Conservation (phyloP, 2,797 vertebrate species). For the Paramormyrops hopkinsi region DNA sequence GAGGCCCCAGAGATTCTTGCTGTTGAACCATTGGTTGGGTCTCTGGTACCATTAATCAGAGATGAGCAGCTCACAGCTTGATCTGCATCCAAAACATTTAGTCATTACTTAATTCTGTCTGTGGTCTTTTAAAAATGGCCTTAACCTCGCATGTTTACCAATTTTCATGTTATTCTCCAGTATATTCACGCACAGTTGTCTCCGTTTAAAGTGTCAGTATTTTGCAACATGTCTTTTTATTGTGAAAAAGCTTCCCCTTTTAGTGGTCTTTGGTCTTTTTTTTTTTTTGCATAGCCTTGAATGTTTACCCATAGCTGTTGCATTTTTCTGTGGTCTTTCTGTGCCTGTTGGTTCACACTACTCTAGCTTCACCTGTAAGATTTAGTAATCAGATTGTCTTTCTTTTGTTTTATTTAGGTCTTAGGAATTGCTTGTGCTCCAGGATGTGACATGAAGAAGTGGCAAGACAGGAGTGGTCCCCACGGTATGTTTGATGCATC, state of each 20-base stretch:
- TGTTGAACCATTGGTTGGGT: not conserved
- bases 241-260: not conserved
- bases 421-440: not conserved
- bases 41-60: not conserved
- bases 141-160: not conserved
- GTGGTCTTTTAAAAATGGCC: not conserved
- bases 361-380: not conserved
- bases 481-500: not conserved
- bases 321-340: not conserved
- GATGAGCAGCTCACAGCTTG: not conserved
- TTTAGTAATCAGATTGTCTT: not conserved
- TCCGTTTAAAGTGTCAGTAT: not conserved
- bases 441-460: constrained; percentile 17
- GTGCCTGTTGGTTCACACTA: not conserved
- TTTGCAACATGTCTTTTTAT: not conserved
- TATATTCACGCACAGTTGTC: not conserved
- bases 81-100: not conserved
- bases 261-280: not conserved
- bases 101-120: not conserved
- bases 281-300: not conserved
- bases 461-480: not conserved
- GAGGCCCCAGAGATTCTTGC: not conserved
- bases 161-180: not conserved
- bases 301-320: not conserved
- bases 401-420: not conserved